Conservation (phyloP, 1,140 invertebrate genomes). For the Chironomus tepperi region DNA sequence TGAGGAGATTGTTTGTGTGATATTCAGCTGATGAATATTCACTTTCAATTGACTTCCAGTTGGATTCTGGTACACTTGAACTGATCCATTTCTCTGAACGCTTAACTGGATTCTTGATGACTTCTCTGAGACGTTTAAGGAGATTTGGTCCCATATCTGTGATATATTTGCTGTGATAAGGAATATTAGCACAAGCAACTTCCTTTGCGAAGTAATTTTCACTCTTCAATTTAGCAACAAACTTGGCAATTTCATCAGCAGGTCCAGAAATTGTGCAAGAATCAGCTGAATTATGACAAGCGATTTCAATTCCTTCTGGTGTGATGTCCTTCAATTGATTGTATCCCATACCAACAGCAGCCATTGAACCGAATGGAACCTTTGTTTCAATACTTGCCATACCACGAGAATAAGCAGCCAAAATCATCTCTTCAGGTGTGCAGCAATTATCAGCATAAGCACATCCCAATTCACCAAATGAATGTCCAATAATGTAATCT, state of each 20-base stretch:
- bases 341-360: conserved; percentile 48
- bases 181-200: conserved; percentile 51
- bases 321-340: conserved; percentile 33
- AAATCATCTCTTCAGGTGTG: conserved; percentile 57
- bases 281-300: conserved; percentile 63
- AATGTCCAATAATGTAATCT: conserved; percentile 66
- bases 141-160: conserved; percentile 52
- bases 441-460: conserved; percentile 67
- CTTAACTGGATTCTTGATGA: conserved; percentile 47
- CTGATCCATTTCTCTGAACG: conserved; percentile 65
- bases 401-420: conserved; percentile 55
- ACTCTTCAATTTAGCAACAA: conserved; percentile 38
- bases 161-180: conserved; percentile 60
- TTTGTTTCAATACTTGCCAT: conserved; percentile 45
- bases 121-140: conserved; percentile 50
- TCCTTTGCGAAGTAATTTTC: conserved; percentile 50
- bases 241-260: conserved; percentile 34
- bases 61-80: conserved; percentile 46
- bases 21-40: conserved; percentile 64
- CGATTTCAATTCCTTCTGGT: conserved; percentile 50
- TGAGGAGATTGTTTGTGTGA: conserved; percentile 70
- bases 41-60: conserved; percentile 52
- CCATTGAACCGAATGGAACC: conserved; percentile 59
- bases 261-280: conserved; percentile 63
- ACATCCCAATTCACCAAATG: conserved; percentile 61